Evolutionary conservation across 2,888 invertebrate species (phyloP).

Genomic region (Nephrotoma guestfalica): DNA sequence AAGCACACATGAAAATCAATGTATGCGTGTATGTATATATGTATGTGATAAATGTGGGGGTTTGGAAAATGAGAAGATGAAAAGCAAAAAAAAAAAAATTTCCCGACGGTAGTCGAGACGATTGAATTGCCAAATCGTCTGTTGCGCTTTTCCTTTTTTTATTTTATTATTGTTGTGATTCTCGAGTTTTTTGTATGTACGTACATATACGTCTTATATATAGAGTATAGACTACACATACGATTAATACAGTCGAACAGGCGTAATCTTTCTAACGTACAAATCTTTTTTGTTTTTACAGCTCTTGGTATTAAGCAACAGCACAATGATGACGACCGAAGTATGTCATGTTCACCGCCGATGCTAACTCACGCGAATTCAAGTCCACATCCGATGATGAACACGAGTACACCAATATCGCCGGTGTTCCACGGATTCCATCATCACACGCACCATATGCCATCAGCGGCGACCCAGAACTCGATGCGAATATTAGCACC

Average conservation of each 20-base stretch:
- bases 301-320: conserved; percentile 28
- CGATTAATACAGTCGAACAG: background rate
- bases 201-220: background rate
- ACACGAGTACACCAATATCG: conserved; percentile 13
- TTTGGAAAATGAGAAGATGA: background rate
- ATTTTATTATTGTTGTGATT: conserved; percentile 1
- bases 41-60: background rate
- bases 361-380: conserved; percentile 15
- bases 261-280: background rate
- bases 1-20: background rate
- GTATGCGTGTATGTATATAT: background rate
- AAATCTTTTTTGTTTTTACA: conserved; percentile 8
- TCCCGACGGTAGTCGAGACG: conserved; percentile 5
- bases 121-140: conserved; percentile 5
- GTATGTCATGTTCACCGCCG: conserved; percentile 27
- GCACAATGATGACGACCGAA: conserved; percentile 26
- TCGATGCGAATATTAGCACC: conserved; percentile 29
- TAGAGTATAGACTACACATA: background rate
- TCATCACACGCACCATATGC: conserved; percentile 1
- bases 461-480: conserved; percentile 28
- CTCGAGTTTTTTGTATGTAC: background rate
- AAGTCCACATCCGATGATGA: background rate
- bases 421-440: conserved; percentile 26
- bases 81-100: background rate
- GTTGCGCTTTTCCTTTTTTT: conserved; percentile 3